These are phyloP conservation scores for Dipodomys spectabilis DNA, from an alignment of 2,113 vertebrate species.

Conservation along the genomic window DNA sequence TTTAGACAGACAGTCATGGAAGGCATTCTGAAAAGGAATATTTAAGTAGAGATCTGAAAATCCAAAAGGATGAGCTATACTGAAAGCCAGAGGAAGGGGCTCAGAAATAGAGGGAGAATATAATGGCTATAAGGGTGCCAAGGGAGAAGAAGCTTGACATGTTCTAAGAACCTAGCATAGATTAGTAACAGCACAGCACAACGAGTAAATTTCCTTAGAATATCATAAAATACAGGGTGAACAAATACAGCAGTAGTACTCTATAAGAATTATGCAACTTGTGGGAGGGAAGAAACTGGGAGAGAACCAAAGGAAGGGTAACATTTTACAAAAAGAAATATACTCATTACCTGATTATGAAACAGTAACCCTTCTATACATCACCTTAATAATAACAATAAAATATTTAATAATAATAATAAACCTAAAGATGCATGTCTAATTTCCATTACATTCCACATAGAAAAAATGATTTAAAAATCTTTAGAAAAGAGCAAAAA, in stretches of 20 bases:
- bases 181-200: not conserved
- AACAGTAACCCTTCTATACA: too few species aligned
- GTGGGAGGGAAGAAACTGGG: too few species aligned
- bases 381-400: too few species aligned
- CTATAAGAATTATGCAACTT: too few species aligned
- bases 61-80: not conserved
- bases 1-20: not conserved
- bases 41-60: not conserved
- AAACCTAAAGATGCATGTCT: not conserved
- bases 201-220: not conserved
- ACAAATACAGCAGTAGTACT: too few species aligned
- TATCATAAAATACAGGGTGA: not conserved
- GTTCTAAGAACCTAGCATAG: not conserved
- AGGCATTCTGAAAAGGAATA: not conserved
- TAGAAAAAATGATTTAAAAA: slow-evolving; percentile 34
- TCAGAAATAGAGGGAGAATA: not conserved
- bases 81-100: not conserved
- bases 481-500: not conserved
- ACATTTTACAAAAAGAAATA: too few species aligned
- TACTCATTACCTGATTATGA: too few species aligned
- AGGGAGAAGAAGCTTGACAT: not conserved
- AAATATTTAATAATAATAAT: too few species aligned
- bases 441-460: slow-evolving; percentile 35
- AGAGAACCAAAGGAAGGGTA: too few species aligned
- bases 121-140: not conserved